Percentiles rank a stretch among this genome's conserved stretches.
Conservation (phyloP, 23 tunicate species). For the Trididemnum clinides region DNA sequence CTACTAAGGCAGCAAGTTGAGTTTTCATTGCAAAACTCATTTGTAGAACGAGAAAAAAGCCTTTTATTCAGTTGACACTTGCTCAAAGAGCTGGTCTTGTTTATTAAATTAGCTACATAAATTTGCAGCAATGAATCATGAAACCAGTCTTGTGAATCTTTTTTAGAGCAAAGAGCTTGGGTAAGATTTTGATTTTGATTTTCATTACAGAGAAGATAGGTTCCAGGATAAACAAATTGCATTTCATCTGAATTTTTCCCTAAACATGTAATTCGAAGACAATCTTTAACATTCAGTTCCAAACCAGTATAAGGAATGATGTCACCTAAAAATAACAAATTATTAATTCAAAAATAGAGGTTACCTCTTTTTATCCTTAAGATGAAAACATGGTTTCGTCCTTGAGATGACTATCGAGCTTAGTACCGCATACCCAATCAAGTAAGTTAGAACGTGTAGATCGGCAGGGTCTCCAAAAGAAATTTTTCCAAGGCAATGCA, state of each 20-base stretch:
- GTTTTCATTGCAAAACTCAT: conserved; percentile 1
- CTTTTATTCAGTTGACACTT: background rate
- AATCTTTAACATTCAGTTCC: background rate
- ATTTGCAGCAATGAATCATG: background rate
- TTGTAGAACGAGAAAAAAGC: background rate
- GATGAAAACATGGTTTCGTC: too few relatives aligned
- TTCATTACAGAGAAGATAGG: background rate
- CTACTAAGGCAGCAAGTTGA: background rate
- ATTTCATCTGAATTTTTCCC: too few relatives aligned
- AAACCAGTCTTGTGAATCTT: background rate
- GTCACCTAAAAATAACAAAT: too few relatives aligned
- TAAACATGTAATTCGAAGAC: background rate
- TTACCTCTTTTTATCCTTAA: too few relatives aligned
- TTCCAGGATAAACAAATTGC: too few relatives aligned
- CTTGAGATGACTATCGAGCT: too few relatives aligned
- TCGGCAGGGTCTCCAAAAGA: too few relatives aligned
- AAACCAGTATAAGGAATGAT: too few relatives aligned
- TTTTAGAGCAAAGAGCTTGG: background rate
- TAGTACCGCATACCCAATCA: too few relatives aligned
- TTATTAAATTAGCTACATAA: background rate
- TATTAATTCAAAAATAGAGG: too few relatives aligned
- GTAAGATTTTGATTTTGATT: background rate
- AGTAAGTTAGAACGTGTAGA: too few relatives aligned
- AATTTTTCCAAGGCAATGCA: too few relatives aligned
- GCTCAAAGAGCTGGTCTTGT: background rate